A percentile compares a stretch with the other conserved stretches of the same genome.
Evolutionary conservation across 2,888 invertebrate species (phyloP).

Genomic region (Eudasyphora cyanicolor): DNA sequence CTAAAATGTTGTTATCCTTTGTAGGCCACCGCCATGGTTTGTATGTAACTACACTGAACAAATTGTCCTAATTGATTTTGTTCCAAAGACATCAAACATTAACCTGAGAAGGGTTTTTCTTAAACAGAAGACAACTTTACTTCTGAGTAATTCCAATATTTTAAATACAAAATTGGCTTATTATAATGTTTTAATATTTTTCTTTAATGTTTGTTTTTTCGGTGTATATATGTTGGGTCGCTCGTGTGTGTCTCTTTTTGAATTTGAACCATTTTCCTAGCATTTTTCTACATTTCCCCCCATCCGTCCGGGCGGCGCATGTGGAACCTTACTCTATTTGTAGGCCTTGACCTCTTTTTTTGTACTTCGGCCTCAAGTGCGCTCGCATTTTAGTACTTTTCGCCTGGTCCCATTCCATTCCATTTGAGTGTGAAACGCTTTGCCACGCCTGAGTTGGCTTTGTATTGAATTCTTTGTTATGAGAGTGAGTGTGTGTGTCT

Average conservation of each 20-base stretch:
- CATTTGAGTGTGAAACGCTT: slow-evolving; percentile 24
- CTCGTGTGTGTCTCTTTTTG: not conserved
- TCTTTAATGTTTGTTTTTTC: too few species aligned
- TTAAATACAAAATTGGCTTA: too few species aligned
- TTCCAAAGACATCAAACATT: too few species aligned
- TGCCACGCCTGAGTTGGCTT: slow-evolving; percentile 3
- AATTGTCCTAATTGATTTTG: too few species aligned
- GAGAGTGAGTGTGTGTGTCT: not conserved
- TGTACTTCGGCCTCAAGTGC: not conserved
- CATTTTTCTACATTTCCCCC: not conserved
- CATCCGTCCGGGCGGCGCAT: not conserved
- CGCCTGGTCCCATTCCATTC: not conserved
- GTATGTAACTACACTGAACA: too few species aligned
- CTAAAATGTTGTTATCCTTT: slow-evolving; percentile 10
- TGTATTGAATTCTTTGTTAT: slow-evolving; percentile 11
- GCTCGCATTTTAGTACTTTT: not conserved
- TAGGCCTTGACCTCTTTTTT: slow-evolving; percentile 26
- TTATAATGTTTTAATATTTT: too few species aligned
- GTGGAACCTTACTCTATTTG: not conserved
- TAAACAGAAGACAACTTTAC: too few species aligned
- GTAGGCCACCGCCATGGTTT: too few species aligned
- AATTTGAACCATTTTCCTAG: not conserved
- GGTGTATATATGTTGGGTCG: not conserved
- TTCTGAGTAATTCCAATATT: too few species aligned
- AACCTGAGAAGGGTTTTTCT: too few species aligned